Percentiles rank a stretch among this genome's conserved stretches.
phyloP scores from a whole-genome alignment of 2,888 invertebrate species.

The Caenorhabditis wallacei region DNA sequence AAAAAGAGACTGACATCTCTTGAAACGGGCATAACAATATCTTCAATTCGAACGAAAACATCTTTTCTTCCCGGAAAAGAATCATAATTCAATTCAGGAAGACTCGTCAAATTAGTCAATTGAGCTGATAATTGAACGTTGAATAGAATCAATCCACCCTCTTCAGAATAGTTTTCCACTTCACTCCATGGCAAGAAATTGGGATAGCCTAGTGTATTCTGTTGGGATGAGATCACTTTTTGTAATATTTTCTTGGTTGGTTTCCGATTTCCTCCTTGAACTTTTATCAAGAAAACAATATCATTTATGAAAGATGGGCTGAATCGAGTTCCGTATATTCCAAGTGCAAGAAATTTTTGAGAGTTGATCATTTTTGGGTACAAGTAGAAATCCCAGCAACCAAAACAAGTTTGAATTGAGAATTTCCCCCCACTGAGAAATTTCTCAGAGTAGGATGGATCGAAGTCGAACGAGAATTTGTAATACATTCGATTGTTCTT shows the following conservation, averaged over 20 bases:
- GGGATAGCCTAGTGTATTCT: slow-evolving; percentile 18
- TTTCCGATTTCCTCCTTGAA: neutral
- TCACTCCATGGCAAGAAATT: slow-evolving; percentile 33
- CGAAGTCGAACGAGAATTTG: neutral
- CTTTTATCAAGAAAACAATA: neutral
- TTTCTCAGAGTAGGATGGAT: neutral
- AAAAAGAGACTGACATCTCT: slow-evolving; percentile 9
- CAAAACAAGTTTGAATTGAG: slow-evolving; percentile 3
- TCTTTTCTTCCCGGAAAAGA: slow-evolving; percentile 25
- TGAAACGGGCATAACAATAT: neutral
- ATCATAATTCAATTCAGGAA: neutral
- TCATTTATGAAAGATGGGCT: neutral
- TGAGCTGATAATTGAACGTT: neutral
- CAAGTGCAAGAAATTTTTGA: slow-evolving; percentile 10
- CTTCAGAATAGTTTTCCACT: neutral
- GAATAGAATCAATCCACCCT: neutral
- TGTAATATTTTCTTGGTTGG: neutral
- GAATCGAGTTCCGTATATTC: slow-evolving; percentile 7
- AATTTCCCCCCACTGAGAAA: neutral
- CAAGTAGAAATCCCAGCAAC: slow-evolving; percentile 13
- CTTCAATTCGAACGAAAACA: slow-evolving; percentile 6
- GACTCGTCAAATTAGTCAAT: neutral
- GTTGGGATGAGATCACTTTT: neutral
- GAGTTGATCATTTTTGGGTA: slow-evolving; percentile 5
- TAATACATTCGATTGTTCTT: neutral